These are phyloP conservation scores for Pachyramphus minor DNA, from an alignment of 2,113 vertebrate species.

Conservation along the genomic window DNA sequence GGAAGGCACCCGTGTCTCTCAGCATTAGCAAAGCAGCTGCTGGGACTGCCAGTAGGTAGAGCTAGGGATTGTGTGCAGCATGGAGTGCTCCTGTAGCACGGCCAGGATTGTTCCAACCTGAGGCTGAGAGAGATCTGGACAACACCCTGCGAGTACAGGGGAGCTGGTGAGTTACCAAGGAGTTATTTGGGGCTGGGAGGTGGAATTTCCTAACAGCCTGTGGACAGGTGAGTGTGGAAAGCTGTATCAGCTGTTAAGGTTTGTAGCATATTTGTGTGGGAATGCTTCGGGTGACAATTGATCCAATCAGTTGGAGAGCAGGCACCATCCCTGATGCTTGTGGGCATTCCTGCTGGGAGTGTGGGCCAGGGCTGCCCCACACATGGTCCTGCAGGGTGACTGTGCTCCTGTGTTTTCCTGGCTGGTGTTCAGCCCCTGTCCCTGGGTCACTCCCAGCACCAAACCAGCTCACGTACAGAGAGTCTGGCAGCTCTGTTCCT, in stretches of 20 bases:
- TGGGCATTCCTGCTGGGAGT: not conserved
- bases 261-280: not conserved
- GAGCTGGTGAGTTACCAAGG: not conserved
- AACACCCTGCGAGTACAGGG: not conserved
- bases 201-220: not conserved
- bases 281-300: not conserved
- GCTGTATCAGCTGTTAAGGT: fast-evolving
- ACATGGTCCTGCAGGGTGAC: not conserved
- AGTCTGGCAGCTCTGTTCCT: not conserved
- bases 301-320: not conserved
- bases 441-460: not conserved
- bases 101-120: not conserved
- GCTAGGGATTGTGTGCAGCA: not conserved
- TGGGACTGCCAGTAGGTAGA: not conserved
- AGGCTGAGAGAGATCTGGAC: not conserved
- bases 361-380: not conserved
- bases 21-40: not conserved
- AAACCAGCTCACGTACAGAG: not conserved
- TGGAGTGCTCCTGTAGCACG: fast-evolving
- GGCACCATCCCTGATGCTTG: not conserved
- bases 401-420: not conserved
- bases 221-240: not conserved
- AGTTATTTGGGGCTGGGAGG: not conserved
- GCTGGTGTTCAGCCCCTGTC: not conserved
- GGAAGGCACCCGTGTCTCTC: not conserved